Conservation (phyloP, 2,797 vertebrate species). For the Acanthurus leucopareius region DNA sequence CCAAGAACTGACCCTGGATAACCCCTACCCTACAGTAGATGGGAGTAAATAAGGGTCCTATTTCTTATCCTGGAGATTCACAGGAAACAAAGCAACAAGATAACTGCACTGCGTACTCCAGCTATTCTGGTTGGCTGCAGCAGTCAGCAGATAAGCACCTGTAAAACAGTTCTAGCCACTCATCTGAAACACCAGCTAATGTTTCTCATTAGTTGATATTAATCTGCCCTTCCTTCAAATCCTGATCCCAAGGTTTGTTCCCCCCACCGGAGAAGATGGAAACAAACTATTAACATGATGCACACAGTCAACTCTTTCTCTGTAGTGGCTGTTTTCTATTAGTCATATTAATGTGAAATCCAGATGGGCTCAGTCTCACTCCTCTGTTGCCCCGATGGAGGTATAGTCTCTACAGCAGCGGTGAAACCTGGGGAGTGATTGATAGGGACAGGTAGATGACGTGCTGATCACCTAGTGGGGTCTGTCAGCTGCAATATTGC, state of each 20-base stretch:
- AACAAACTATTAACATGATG: conserved; percentile 47
- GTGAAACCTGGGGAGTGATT: conserved; percentile 64
- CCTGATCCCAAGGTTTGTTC: conserved; percentile 41
- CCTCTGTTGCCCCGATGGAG: conserved; percentile 33
- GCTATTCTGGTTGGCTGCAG: conserved; percentile 22
- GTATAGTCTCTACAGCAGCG: conserved; percentile 28
- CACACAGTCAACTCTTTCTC: conserved; percentile 31
- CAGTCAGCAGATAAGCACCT: conserved; percentile 34
- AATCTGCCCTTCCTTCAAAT: conserved; percentile 52
- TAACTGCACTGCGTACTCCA: neutral
- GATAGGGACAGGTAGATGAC: conserved; percentile 70
- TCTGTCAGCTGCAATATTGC: conserved; percentile 79
- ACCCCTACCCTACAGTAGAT: too few species aligned
- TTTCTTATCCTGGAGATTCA: conserved; percentile 23
- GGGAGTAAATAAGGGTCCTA: neutral
- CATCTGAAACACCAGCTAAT: conserved; percentile 37
- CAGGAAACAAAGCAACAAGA: conserved; percentile 35
- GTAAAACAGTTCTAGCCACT: conserved; percentile 49
- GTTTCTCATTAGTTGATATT: conserved; percentile 57
- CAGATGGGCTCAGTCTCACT: conserved; percentile 63
- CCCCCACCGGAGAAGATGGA: conserved; percentile 19
- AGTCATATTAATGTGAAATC: conserved; percentile 67
- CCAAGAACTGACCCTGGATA: too few species aligned
- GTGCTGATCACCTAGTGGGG: conserved; percentile 74
- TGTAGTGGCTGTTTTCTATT: conserved; percentile 54